These are phyloP conservation scores for Stylophora pistillata DNA, from an alignment of 64 coral and sea anemone species.

Conservation along the genomic window DNA sequence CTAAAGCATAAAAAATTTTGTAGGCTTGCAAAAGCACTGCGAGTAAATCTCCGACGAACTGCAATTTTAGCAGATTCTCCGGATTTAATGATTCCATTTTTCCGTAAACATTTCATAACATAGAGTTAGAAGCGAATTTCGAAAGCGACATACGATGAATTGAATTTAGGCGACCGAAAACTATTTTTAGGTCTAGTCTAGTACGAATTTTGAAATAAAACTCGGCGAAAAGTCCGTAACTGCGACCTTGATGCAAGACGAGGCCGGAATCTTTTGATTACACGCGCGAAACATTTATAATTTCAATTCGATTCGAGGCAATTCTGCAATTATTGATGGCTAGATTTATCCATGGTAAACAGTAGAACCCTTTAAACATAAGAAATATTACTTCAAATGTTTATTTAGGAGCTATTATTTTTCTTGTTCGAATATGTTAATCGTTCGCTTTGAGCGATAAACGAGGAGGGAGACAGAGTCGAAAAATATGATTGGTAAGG, in stretches of 20 bases:
- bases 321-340: slow-evolving; percentile 14
- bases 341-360: slow-evolving; percentile 18
- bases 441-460: not conserved
- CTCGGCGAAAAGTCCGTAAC: not conserved
- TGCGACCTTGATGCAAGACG: slow-evolving; percentile 15
- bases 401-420: slow-evolving; percentile 54
- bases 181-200: slow-evolving; percentile 12
- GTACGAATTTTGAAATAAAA: slow-evolving; percentile 7
- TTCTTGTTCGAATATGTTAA: slow-evolving; percentile 31
- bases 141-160: slow-evolving; percentile 12
- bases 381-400: slow-evolving; percentile 42
- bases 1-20: not conserved
- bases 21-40: slow-evolving; percentile 1
- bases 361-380: slow-evolving; percentile 13
- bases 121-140: slow-evolving; percentile 6
- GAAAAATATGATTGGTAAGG: not conserved
- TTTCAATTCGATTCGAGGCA: not conserved
- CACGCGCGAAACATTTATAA: not conserved
- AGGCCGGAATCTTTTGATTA: not conserved
- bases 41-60: not conserved
- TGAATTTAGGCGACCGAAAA: not conserved
- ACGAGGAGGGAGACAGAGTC: not conserved
- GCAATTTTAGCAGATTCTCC: slow-evolving; percentile 15
- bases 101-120: slow-evolving; percentile 47
- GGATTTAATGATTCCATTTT: slow-evolving; percentile 30